Base-by-base conservation (phyloP, 2,797 vertebrate genomes). In the Miichthys miiuy region DNA sequence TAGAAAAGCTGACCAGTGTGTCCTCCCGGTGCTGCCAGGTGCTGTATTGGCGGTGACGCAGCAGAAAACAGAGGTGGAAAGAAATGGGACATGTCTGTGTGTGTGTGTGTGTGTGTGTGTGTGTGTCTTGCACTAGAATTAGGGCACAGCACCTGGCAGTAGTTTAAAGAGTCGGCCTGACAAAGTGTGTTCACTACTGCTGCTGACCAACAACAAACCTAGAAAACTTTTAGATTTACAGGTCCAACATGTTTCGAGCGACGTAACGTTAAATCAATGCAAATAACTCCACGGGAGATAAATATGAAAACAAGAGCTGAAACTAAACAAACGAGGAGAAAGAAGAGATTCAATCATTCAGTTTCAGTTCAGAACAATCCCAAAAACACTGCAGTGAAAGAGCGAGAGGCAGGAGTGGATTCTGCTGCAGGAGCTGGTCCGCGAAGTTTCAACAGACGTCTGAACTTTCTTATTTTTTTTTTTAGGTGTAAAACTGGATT, bases 401-500 rank as follows among this genome's bases (percentile, higher is more conserved):
- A 38, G 34, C 34, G 34, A 9, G 8, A 38, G 34, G 34, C 34
- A 8, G 2, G 34, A 50, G 52, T 60, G 20, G 56, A 81, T 72
- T 66, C 54, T 9, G 34, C 69, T 58, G 64, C 60, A 62, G 55
- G 27, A 77, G 52, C 1, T 1, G 55, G 9, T 54, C 52, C 68
- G 50, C 77, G 38, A 66, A 72, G 57, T 72, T 86, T 82, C 64
- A 55, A n/a, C 13, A 67, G 58, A 72, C 6, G 14, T 16, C 21
- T 68, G 57, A 48, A 72, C 71, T 38, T 70, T 52, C 30, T 63
- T 42, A n/a, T 20, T 11, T 14, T 4, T 38, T 67, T 27, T 27
- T 25, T 69, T 60, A 25, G 61, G 47, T 44, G 55, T 68, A 47
- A 86, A 86, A 80, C 65, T 81, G 78, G 87, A 74, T 89, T 82